phyloP scores from a whole-genome alignment of 2,113 vertebrate genomes.

The Grammatotria lemairii region DNA sequence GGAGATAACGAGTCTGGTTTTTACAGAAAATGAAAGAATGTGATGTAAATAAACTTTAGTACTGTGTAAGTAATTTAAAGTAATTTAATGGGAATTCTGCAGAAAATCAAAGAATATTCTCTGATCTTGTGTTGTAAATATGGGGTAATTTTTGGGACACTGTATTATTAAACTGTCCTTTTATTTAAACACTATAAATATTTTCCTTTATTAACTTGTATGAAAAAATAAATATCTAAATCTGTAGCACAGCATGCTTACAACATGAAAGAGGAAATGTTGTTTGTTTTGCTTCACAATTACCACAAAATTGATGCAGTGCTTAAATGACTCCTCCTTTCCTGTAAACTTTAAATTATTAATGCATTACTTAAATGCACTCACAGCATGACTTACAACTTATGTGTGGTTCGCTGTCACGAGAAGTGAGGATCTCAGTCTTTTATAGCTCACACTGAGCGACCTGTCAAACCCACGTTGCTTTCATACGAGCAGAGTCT shows the following conservation, averaged over 20 bases:
- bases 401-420: rapidly evolving
- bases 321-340: rapidly evolving
- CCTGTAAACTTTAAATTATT: neutral
- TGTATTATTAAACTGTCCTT: neutral
- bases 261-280: neutral
- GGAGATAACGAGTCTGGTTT: rapidly evolving
- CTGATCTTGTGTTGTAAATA: neutral
- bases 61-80: neutral
- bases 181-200: neutral
- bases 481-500: neutral
- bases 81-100: neutral
- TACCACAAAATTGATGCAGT: neutral
- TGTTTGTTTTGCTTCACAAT: neutral
- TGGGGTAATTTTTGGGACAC: neutral
- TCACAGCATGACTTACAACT: neutral
- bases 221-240: neutral
- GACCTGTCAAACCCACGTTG: neutral
- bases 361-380: neutral
- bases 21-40: neutral
- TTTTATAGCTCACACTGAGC: neutral
- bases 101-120: neutral
- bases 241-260: neutral
- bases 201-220: neutral
- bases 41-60: neutral
- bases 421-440: neutral